phyloP scores from a whole-genome alignment of 2,797 vertebrate species.

The Labroides dimidiatus region DNA sequence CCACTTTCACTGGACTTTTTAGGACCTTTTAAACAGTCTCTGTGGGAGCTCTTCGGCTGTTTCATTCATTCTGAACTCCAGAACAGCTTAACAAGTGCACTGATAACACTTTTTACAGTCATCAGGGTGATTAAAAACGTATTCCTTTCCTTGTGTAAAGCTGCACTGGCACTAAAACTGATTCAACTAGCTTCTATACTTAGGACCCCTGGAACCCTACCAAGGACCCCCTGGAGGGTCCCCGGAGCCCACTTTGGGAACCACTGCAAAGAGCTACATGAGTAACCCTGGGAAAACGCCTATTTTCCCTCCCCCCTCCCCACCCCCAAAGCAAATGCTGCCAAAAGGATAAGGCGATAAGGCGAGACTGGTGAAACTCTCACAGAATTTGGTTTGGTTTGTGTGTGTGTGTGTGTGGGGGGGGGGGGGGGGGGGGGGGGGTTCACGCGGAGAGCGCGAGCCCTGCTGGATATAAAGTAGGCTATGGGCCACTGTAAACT shows the following conservation, averaged over 20 bases:
- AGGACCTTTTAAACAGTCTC: constrained; percentile 6
- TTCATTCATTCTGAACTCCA: neutral
- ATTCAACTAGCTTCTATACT: constrained; percentile 7
- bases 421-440: too few relatives aligned
- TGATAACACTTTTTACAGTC: constrained; percentile 8
- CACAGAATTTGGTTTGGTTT: constrained; percentile 42
- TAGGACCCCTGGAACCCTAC: constrained; percentile 25
- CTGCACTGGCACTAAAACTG: neutral
- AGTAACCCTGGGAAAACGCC: constrained; percentile 65
- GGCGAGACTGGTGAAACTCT: constrained; percentile 64
- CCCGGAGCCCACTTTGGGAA: constrained; percentile 36
- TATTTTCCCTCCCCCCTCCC: constrained; percentile 24
- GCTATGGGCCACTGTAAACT: constrained; percentile 39
- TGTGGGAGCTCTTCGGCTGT: neutral
- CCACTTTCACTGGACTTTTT: neutral
- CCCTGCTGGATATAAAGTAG: constrained; percentile 46
- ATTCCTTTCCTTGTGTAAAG: neutral
- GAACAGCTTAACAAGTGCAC: constrained; percentile 24
- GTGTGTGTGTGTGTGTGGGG: too few relatives aligned
- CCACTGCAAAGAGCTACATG: constrained; percentile 41
- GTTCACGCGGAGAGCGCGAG: constrained; percentile 17
- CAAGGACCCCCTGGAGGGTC: constrained; percentile 20
- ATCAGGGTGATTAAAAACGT: neutral
- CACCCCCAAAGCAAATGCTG: constrained; percentile 64
- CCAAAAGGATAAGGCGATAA: constrained; percentile 68